A percentile compares a stretch with the other conserved stretches of the same genome.
These are phyloP conservation scores for Peromyscus melanophrys DNA, from an alignment of 2,797 vertebrate genomes.

Conservation along the genomic window DNA sequence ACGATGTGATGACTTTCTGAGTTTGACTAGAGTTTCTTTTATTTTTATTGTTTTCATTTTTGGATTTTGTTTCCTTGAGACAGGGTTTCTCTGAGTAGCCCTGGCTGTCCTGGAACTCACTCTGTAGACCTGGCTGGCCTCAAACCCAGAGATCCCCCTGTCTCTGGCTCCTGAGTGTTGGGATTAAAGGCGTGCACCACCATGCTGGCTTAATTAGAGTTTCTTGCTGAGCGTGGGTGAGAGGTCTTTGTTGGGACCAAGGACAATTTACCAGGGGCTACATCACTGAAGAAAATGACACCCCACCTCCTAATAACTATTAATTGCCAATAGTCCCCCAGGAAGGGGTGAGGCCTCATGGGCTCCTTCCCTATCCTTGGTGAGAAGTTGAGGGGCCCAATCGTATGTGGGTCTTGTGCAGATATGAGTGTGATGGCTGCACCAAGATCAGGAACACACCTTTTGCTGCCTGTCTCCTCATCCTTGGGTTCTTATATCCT, in stretches of 20 bases:
- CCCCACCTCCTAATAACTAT: background rate
- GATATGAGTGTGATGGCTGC: background rate
- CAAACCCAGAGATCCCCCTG: background rate
- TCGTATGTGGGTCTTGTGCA: background rate
- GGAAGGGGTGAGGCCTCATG: background rate
- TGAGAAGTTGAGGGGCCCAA: no score
- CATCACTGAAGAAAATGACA: background rate
- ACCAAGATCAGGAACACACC: no score
- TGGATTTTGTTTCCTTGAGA: background rate
- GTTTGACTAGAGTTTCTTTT: background rate
- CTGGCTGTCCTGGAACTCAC: background rate
- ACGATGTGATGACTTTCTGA: background rate
- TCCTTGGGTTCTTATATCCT: background rate
- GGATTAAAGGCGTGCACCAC: background rate
- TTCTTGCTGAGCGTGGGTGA: background rate
- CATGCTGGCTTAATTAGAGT: background rate
- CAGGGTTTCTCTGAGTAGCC: background rate
- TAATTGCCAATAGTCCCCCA: background rate
- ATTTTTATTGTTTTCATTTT: background rate
- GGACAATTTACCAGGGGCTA: background rate
- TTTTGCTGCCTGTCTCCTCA: background rate
- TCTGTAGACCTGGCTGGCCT: background rate
- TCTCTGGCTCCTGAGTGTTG: background rate
- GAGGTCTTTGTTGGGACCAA: background rate
- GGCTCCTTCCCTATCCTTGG: background rate